Base-by-base conservation (phyloP, 2,113 vertebrate genomes). In the Periophthalmus modestus region DNA sequence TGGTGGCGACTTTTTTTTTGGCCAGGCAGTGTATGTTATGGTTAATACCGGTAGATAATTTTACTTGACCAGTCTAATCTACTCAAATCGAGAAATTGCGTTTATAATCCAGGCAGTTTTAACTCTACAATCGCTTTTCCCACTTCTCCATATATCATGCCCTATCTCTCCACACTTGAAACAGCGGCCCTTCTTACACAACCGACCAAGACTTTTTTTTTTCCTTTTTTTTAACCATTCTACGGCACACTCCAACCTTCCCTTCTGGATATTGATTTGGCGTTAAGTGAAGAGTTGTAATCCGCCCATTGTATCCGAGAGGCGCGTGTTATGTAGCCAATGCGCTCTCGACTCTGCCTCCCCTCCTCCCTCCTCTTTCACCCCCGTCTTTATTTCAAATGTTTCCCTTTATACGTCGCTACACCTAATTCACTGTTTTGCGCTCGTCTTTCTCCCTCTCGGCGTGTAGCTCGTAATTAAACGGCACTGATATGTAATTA, bases 401-500 rank as follows among this genome's bases (percentile, higher is more conserved):
- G 69, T 85, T 88, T 87, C 74, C 87, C 83, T 59, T 83, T 74
- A 71, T 82, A 73, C 55, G 75, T 66, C 43, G 80, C 81, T 79
- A 52, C 33, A 21, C 85, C 77, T 79, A 78, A 88, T 82, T 88
- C 70, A 68, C 7, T 46, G 75, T 73, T 74, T 75, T 71, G 76
- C 63, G 69, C 79, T 79, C 28, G 19, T 88, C 74, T 80, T 80
- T 79, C 76, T 76, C 69, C 82, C 71, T 78, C 50, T 69, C 73
- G 79, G 69, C 57, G 43, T 50, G 84, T 63, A 61, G 86, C 80
- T 85, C 73, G 82, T 91, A 90, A 91, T 91, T 85, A 88, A 91
- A 89, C 85, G 55, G 82, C 80, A 85, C 81, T 78, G 83, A 88
- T 91, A 87, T 92, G 85, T 92, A 91, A 92, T 92, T 90, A 88